Evolutionary conservation across 2,113 vertebrate species (phyloP).

Genomic region (Heterotilapia buettikoferi): DNA sequence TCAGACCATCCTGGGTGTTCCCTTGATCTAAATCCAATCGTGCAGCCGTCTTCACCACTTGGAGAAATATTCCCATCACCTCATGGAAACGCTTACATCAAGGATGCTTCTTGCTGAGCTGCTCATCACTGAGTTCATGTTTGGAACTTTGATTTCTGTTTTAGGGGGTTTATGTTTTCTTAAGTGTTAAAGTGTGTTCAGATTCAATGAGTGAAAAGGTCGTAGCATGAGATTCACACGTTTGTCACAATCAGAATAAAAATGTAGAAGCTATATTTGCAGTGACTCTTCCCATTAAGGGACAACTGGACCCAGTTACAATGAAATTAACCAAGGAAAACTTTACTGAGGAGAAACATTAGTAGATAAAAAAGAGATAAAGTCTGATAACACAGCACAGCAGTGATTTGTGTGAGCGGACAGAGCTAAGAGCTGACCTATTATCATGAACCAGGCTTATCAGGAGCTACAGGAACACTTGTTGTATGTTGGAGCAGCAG

Average conservation of each 20-base stretch:
- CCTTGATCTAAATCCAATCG: too few relatives aligned
- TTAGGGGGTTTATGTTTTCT: too few relatives aligned
- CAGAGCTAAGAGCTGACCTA: background rate
- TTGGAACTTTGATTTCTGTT: too few relatives aligned
- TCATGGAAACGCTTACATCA: too few relatives aligned
- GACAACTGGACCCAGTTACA: background rate
- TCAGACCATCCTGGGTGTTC: too few relatives aligned
- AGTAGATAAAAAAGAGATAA: background rate
- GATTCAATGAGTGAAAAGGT: background rate
- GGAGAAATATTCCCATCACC: too few relatives aligned
- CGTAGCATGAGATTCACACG: background rate
- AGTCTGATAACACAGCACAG: background rate
- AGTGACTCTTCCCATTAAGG: background rate
- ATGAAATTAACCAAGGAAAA: background rate
- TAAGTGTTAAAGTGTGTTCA: background rate
- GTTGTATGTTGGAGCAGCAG: background rate
- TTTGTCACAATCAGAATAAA: background rate
- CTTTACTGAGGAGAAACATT: background rate
- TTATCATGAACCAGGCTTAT: background rate
- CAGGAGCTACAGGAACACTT: background rate
- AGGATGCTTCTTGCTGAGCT: too few relatives aligned
- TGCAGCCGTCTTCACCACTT: too few relatives aligned
- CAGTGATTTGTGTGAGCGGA: background rate
- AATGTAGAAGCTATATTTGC: background rate
- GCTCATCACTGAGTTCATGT: too few relatives aligned